A percentile compares a stretch with the other conserved stretches of the same genome.
These are phyloP conservation scores for Thomomys bottae DNA, from an alignment of 2,113 vertebrate genomes.

Conservation along the genomic window DNA sequence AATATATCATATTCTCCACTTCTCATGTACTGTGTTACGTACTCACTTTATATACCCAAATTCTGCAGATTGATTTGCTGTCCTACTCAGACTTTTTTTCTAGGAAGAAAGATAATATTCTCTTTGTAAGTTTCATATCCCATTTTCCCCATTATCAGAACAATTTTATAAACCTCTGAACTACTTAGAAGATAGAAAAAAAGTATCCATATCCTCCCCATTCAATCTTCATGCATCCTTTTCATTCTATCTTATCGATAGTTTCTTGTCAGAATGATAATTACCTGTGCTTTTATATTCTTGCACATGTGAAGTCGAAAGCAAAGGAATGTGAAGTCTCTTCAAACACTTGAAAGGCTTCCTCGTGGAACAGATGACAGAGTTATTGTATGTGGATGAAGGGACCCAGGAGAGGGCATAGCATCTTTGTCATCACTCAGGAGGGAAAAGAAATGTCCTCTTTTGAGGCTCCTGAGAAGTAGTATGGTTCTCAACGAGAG, in stretches of 20 bases:
- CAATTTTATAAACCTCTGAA: conserved; percentile 29
- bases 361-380: not conserved
- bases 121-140: not conserved
- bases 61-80: not conserved
- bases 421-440: not conserved
- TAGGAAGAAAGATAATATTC: not conserved
- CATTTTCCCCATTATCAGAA: not conserved
- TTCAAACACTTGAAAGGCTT: conserved; percentile 28
- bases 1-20: not conserved
- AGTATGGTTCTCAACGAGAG: not conserved
- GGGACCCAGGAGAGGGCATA: not conserved
- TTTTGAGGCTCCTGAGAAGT: not conserved
- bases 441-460: not conserved
- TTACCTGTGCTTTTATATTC: not conserved
- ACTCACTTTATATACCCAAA: not conserved
- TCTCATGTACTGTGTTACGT: not conserved
- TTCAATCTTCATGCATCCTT: not conserved
- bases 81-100: not conserved
- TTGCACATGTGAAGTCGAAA: conserved; percentile 29
- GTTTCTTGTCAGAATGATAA: too few species aligned
- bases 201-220: not conserved
- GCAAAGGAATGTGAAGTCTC: not conserved
- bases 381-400: not conserved
- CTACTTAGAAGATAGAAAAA: conserved; percentile 27
- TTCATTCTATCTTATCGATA: not conserved